Evolutionary conservation across 2,888 invertebrate species (phyloP).

Genomic region (Keiferia lycopersicella): DNA sequence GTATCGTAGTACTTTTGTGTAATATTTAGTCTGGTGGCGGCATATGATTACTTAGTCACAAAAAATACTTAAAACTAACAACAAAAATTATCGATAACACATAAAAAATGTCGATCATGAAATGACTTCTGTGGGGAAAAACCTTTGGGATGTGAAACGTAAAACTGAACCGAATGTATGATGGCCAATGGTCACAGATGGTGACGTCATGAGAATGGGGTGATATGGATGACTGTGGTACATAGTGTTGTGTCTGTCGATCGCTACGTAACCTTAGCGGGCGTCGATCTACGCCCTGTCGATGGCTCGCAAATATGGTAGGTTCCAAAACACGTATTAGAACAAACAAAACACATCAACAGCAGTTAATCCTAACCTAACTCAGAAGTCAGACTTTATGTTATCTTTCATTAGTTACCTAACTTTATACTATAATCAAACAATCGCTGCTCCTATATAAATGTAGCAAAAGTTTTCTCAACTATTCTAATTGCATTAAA

Average conservation of each 20-base stretch:
- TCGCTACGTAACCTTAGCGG: conserved; percentile 35
- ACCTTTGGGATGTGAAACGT: conserved; percentile 51
- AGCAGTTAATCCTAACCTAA: conserved; percentile 30
- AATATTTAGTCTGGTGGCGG: conserved; percentile 34
- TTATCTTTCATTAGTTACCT: conserved; percentile 32
- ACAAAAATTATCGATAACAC: conserved; percentile 66
- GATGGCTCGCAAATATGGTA: conserved; percentile 27
- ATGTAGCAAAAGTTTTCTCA: too few relatives aligned
- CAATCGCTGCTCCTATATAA: too few relatives aligned
- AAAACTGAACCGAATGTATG: conserved; percentile 56
- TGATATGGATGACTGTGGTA: conserved; percentile 61
- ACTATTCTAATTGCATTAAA: too few relatives aligned
- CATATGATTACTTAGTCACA: conserved; percentile 62
- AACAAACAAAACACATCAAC: conserved; percentile 45
- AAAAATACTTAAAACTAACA: conserved; percentile 63
- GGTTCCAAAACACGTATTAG: conserved; percentile 33
- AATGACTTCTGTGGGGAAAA: conserved; percentile 58
- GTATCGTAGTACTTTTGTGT: too few relatives aligned
- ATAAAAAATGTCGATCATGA: conserved; percentile 71
- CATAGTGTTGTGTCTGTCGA: conserved; percentile 69
- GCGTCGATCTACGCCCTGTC: conserved; percentile 24
- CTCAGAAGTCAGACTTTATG: conserved; percentile 16
- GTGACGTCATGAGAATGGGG: conserved; percentile 46
- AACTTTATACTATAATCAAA: conserved; percentile 29
- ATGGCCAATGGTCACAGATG: conserved; percentile 41